Evolutionary conservation across 2,888 invertebrate species (phyloP), one percentile per base, ranked within the genome.

Genomic region (Cryptus viduatorius): DNA sequence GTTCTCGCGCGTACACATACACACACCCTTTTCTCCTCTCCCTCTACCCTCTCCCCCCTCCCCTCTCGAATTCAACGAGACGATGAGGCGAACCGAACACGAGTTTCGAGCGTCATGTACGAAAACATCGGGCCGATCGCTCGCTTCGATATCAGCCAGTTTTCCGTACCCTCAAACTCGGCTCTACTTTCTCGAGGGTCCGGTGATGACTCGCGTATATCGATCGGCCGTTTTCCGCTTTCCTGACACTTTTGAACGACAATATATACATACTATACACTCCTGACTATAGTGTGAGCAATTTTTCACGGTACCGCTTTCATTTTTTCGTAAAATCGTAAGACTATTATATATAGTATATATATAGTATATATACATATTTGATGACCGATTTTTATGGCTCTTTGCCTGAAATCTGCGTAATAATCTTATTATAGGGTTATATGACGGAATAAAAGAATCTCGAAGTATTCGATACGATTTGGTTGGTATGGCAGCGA

Each of bases 111-210:
- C 79, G 73, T 78, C 78, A 50, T 78, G 77, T 73, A 77, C 73
- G 80, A 80, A 84, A 80, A 79, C 67, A 75, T 78, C 73, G 77
- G 69, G 69, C 77, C 78, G 78, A 84, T 84, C 84, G 78, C 73
- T 81, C 78, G 79, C 64, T 73, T 81, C 84, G 82, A 84, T 84
- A 84, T 82, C 81, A 79, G 16, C 56, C 78, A 84, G 75, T 84
- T 82, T 82, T 79, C 79, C 76, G 67, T 72, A 73, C 78, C 81
- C 53, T 75, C n/a, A 3, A 24, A 53, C 59, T 81, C 61, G 48
- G 50, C 56, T 75, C 48, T 61, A 48, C 53, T 42, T 67, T 73
- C 77, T 31, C 53, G 61, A 64, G 69, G 68, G 19, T 68, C 56
- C 56, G 14, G 68, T 48, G 71, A 84, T 84, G 84, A 84, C 84